Percentiles rank a stretch among this genome's conserved stretches.
Conservation (phyloP, 2,888 invertebrate genomes). For the Tipula helvola region DNA sequence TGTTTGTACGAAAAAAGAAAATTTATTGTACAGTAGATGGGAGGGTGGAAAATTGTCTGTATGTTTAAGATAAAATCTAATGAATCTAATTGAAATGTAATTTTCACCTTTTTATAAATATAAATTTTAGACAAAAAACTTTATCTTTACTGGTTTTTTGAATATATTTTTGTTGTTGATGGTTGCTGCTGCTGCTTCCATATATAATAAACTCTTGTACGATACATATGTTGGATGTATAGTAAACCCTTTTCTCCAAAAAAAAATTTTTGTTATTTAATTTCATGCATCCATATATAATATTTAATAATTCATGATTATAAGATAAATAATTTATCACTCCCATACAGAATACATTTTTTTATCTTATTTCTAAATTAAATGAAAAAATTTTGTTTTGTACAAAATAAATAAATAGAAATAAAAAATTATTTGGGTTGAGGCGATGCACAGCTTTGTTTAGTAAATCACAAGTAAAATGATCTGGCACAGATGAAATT, state of each 20-base stretch:
- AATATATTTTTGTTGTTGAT: not conserved
- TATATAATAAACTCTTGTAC: not conserved
- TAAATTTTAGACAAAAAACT: not conserved
- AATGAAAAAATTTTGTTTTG: not conserved
- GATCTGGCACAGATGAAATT: not conserved
- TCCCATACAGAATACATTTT: not conserved
- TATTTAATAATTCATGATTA: slow-evolving; percentile 4
- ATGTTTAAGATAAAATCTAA: not conserved
- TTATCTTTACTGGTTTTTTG: not conserved
- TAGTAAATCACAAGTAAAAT: not conserved
- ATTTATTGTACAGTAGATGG: not conserved
- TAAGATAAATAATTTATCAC: not conserved
- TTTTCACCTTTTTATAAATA: not conserved
- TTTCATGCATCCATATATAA: not conserved
- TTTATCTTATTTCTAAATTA: not conserved
- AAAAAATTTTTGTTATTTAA: not conserved
- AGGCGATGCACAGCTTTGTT: not conserved
- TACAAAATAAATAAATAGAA: not conserved
- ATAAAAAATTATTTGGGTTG: not conserved
- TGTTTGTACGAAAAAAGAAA: not conserved
- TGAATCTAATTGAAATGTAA: slow-evolving; percentile 4
- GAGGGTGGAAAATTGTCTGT: not conserved
- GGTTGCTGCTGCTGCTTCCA: not conserved
- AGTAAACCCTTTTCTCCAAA: not conserved
- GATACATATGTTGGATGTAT: not conserved